Percentiles rank a stretch among this genome's conserved stretches.
These are phyloP conservation scores for Pollenia angustigena DNA, from an alignment of 2,888 invertebrate genomes.

Conservation along the genomic window DNA sequence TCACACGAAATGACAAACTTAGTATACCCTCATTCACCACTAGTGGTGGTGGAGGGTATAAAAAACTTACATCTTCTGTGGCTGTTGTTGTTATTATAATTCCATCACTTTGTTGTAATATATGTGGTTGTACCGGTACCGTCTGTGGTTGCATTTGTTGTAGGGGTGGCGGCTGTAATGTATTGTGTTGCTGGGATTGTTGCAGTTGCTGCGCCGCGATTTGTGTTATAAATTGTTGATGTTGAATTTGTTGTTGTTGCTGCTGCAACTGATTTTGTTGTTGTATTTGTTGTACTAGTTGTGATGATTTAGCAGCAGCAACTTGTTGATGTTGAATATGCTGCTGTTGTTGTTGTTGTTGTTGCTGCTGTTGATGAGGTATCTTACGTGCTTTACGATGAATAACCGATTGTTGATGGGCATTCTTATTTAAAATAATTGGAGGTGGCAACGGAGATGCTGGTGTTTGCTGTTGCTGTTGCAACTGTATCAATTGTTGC, in stretches of 20 bases:
- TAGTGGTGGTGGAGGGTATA: too few relatives aligned
- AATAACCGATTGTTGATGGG: slow-evolving; percentile 60
- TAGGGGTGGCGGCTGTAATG: slow-evolving; percentile 49
- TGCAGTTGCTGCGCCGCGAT: slow-evolving; percentile 56
- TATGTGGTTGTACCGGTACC: slow-evolving; percentile 52
- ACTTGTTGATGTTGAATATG: slow-evolving; percentile 57
- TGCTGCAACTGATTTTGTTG: slow-evolving; percentile 49
- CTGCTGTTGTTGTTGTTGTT: slow-evolving; percentile 39
- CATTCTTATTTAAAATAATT: slow-evolving; percentile 66
- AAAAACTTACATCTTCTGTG: slow-evolving; percentile 69
- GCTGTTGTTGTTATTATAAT: slow-evolving; percentile 67
- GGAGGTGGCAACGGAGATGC: slow-evolving; percentile 54
- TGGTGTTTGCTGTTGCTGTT: slow-evolving; percentile 62
- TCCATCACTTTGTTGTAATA: slow-evolving; percentile 65
- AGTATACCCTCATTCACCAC: too few relatives aligned
- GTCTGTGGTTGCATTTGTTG: slow-evolving; percentile 59
- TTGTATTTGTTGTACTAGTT: slow-evolving; percentile 38
- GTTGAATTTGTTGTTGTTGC: slow-evolving; percentile 57
- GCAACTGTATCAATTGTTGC: slow-evolving; percentile 72
- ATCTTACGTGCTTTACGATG: slow-evolving; percentile 57
- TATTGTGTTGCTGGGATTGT: slow-evolving; percentile 48
- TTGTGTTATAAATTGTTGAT: slow-evolving; percentile 70
- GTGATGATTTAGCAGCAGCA: slow-evolving; percentile 52
- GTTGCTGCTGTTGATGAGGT: slow-evolving; percentile 50
- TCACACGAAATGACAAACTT: not conserved